Conservation (phyloP, 23 tunicate genomes). For the Corella eumyota region DNA sequence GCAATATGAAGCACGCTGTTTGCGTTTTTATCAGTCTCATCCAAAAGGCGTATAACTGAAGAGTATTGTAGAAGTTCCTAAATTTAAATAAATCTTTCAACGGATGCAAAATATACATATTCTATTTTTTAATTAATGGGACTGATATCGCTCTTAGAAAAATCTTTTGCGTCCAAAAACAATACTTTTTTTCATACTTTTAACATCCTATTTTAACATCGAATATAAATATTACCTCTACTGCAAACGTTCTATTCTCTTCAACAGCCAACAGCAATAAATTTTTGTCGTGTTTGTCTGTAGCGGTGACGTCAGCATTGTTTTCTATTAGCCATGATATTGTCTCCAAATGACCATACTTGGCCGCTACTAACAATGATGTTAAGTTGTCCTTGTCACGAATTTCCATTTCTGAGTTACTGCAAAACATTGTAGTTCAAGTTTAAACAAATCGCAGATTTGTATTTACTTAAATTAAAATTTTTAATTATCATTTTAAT, state of each 20-base stretch:
- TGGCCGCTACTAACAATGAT: conserved; percentile 54
- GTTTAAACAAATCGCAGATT: background rate
- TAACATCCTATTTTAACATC: too few species aligned
- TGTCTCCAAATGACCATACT: conserved; percentile 72
- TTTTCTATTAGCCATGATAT: conserved; percentile 69
- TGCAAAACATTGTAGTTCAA: background rate
- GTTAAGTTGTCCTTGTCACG: conserved; percentile 85
- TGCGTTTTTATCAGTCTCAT: conserved; percentile 73
- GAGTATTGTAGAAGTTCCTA: conserved; percentile 47
- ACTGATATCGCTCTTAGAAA: too few species aligned
- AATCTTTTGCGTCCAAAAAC: too few species aligned
- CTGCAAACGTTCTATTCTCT: conserved; percentile 57
- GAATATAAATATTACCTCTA: conserved; percentile 46
- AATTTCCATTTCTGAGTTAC: conserved; percentile 53
- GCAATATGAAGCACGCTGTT: conserved; percentile 72
- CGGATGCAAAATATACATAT: too few species aligned
- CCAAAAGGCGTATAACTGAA: conserved; percentile 28
- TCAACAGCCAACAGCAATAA: conserved; percentile 74
- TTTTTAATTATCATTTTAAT: too few species aligned
- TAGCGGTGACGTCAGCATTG: conserved; percentile 72
- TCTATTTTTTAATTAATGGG: too few species aligned
- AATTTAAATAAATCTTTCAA: background rate
- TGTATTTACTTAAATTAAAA: too few species aligned
- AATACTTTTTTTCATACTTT: too few species aligned
- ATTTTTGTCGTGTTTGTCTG: conserved; percentile 80